Evolutionary conservation across 2,888 invertebrate genomes (phyloP).

Genomic region (Acleris emargana): DNA sequence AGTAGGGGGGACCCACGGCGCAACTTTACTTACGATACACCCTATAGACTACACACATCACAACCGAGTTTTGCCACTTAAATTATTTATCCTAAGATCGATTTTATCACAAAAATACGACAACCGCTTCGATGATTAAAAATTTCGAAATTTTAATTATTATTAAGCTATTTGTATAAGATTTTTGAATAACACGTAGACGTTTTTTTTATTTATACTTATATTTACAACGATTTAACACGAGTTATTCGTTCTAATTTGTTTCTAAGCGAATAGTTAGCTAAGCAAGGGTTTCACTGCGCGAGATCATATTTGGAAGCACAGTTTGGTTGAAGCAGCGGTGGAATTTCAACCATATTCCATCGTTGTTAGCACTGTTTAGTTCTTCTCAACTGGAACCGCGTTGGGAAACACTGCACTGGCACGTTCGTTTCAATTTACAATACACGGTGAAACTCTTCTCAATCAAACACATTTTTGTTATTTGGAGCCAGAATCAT

Average conservation of each 20-base stretch:
- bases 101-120: constrained; percentile 81
- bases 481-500: constrained; percentile 64
- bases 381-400: constrained; percentile 73
- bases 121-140: constrained; percentile 82
- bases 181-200: constrained; percentile 60
- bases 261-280: constrained; percentile 43
- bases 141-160: constrained; percentile 60
- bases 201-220: constrained; percentile 52
- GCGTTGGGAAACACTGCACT: constrained; percentile 60
- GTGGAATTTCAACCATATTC: constrained; percentile 78
- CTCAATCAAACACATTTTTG: constrained; percentile 79
- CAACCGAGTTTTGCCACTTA: constrained; percentile 83
- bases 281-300: constrained; percentile 59
- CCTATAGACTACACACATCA: constrained; percentile 78
- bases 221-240: constrained; percentile 58
- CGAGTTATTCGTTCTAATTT: constrained; percentile 45
- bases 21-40: constrained; percentile 67
- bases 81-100: constrained; percentile 48
- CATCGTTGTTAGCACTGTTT: constrained; percentile 72
- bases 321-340: constrained; percentile 63
- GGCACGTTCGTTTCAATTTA: constrained; percentile 72
- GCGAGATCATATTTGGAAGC: constrained; percentile 70
- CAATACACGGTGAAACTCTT: constrained; percentile 60
- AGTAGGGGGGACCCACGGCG: constrained; percentile 37
- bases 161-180: constrained; percentile 44